Evolutionary conservation across 2,797 vertebrate species (phyloP).

Genomic region (Knipowitschia caucasica): DNA sequence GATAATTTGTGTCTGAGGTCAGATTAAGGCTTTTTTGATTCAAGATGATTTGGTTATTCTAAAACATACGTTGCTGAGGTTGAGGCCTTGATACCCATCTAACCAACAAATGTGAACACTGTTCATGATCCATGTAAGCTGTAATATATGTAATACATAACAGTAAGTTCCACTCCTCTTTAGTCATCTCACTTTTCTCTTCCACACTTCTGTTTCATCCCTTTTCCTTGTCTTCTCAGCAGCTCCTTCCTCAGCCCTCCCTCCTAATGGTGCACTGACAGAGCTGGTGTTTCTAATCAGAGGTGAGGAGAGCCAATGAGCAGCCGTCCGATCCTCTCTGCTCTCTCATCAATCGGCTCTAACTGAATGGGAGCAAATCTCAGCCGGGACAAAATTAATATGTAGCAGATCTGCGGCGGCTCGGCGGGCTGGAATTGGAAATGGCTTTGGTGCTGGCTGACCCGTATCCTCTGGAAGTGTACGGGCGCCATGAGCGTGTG

Average conservation of each 20-base stretch:
- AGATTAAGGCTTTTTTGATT: background rate
- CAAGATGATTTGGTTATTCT: background rate
- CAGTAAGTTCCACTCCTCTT: background rate
- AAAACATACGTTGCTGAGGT: background rate
- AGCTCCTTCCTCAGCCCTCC: constrained; percentile 1
- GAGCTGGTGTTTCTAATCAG: constrained; percentile 95
- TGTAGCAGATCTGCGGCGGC: constrained; percentile 92
- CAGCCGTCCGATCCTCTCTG: constrained; percentile 96
- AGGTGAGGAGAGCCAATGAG: constrained; percentile 99
- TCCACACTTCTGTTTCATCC: constrained; percentile 15
- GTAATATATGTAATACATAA: background rate
- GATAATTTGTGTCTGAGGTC: background rate
- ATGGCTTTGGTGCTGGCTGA: constrained; percentile 70
- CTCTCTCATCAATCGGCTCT: constrained; percentile 98
- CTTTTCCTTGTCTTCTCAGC: background rate
- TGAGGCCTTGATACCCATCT: background rate
- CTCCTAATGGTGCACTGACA: constrained; percentile 86
- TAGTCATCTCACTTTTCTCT: background rate
- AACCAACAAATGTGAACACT: background rate
- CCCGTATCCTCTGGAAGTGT: constrained; percentile 47
- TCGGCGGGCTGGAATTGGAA: constrained; percentile 83
- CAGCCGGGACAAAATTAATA: constrained; percentile 95
- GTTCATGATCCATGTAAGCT: background rate
- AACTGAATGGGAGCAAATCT: constrained; percentile 96
- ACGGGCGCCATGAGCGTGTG: constrained; percentile 34